Conservation (phyloP, 2,113 vertebrate species). For the Stictonetta naevosa region DNA sequence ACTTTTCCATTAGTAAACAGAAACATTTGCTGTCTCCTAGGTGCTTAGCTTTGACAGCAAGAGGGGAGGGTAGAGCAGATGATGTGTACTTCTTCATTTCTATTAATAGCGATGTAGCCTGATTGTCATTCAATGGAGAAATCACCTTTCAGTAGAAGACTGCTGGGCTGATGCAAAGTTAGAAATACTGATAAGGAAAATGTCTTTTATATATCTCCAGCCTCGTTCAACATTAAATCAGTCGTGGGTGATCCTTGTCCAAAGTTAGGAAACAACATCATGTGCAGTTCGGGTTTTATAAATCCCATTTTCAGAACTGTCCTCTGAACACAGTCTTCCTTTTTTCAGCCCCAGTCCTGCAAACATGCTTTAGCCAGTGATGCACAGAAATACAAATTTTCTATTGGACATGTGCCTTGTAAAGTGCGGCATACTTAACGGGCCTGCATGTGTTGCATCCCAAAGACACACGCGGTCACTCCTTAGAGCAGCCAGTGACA, state of each 20-base stretch:
- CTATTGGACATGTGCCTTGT: background rate
- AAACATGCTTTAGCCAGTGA: background rate
- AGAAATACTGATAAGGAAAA: background rate
- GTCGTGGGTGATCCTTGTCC: background rate
- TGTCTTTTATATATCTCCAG: background rate
- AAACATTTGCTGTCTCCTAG: constrained; percentile 60
- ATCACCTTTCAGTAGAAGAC: constrained; percentile 30
- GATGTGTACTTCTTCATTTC: constrained; percentile 49
- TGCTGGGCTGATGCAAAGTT: background rate
- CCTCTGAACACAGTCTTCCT: background rate
- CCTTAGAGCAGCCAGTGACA: background rate
- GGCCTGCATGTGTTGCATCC: background rate
- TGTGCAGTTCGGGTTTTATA: background rate
- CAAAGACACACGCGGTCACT: background rate
- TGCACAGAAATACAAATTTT: background rate
- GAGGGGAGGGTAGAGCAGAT: constrained; percentile 39
- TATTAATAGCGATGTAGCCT: constrained; percentile 58
- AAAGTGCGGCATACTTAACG: background rate
- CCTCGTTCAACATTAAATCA: background rate
- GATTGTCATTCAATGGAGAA: constrained; percentile 59
- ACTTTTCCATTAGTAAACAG: constrained; percentile 61
- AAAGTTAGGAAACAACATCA: background rate
- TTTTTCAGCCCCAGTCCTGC: rapidly evolving
- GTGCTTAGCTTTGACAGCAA: constrained; percentile 43
- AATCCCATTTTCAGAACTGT: background rate